These are phyloP conservation scores for Tenthredo scrophulariae DNA, from an alignment of 2,888 invertebrate species.

Conservation along the genomic window DNA sequence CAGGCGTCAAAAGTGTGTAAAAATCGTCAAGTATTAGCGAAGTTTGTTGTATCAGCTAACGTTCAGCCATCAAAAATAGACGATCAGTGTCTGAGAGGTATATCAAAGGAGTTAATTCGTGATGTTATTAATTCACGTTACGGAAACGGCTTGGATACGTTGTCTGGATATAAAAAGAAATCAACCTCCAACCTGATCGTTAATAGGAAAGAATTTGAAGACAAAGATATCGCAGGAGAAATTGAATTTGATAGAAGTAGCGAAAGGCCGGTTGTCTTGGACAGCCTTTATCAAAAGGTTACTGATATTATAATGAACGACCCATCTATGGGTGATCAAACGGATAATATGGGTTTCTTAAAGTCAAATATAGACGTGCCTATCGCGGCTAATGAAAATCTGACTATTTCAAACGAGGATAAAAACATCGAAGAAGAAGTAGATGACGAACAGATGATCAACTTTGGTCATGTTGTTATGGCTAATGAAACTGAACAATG, in stretches of 20 bases:
- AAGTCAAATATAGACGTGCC: constrained; percentile 73
- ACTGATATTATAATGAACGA: constrained; percentile 75
- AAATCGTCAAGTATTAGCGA: constrained; percentile 75
- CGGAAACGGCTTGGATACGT: constrained; percentile 73
- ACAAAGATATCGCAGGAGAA: constrained; percentile 47
- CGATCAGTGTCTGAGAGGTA: constrained; percentile 75
- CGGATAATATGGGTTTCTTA: constrained; percentile 76
- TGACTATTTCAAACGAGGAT: constrained; percentile 60
- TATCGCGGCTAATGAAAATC: constrained; percentile 63
- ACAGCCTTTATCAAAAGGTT: constrained; percentile 74
- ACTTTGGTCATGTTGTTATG: constrained; percentile 65
- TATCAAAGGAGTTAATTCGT: constrained; percentile 76
- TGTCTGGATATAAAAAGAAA: constrained; percentile 70
- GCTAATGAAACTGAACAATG: constrained; percentile 61
- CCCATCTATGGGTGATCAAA: constrained; percentile 77
- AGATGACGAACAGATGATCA: constrained; percentile 72
- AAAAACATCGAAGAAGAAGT: constrained; percentile 57
- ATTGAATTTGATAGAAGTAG: constrained; percentile 1
- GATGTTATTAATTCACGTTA: constrained; percentile 77
- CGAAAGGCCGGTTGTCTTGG: constrained; percentile 76
- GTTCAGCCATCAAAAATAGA: constrained; percentile 76
- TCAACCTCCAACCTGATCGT: constrained; percentile 67
- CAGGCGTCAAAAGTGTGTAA: constrained; percentile 76
- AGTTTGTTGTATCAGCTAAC: constrained; percentile 76
- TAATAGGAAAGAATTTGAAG: constrained; percentile 61